Evolutionary conservation across 2,888 invertebrate genomes (phyloP), one percentile per base, ranked within the genome.

Genomic region (Leucania comma): DNA sequence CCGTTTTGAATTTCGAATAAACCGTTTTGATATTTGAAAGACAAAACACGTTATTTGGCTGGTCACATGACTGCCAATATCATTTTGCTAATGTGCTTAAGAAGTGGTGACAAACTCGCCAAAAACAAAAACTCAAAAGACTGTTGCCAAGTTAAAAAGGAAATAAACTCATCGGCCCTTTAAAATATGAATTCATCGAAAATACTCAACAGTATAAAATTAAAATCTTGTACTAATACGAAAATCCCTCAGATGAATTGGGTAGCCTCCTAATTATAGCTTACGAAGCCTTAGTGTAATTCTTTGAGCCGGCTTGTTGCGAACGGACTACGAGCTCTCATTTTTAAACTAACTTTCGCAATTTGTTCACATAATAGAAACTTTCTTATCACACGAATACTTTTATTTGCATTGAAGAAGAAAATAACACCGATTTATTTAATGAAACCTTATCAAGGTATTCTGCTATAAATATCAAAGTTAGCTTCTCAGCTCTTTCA

Each of bases 21-120:
- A 53, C 54, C 2, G n/a, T 24, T n/a, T 20, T 1, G 46, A 56
- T 26, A 2, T 48, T 22, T 5, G 17, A 48, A 75, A 68, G 68
- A 60, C 54, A 75, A 60, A 75, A 56, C 60, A 80, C 71, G 76
- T 71, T 60, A 24, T 35, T 61, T 22, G 10, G 38, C 42, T n/a
- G 50, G 42, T 67, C 60, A 78, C 76, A 61, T 71, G 66, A 38
- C 56, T 48, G 22, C 17, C 26, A 26, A n/a, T n/a, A n/a, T 58
- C 17, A 35, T 53, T 38, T 24, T 29, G 6, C 20, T 10, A 51
- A 17, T 38, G 22, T 60, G 14, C 14, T 56, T 32, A 3, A 26
- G 17, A 46, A 42, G 2, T 50, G 20, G 3, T 50, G 20, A 10
- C 12, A 8, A 62, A 32, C 12, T 48, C 48, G 29, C 54, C 46